Conservation (phyloP, 2,888 invertebrate species). For the Scaptomyza caliginosa region DNA sequence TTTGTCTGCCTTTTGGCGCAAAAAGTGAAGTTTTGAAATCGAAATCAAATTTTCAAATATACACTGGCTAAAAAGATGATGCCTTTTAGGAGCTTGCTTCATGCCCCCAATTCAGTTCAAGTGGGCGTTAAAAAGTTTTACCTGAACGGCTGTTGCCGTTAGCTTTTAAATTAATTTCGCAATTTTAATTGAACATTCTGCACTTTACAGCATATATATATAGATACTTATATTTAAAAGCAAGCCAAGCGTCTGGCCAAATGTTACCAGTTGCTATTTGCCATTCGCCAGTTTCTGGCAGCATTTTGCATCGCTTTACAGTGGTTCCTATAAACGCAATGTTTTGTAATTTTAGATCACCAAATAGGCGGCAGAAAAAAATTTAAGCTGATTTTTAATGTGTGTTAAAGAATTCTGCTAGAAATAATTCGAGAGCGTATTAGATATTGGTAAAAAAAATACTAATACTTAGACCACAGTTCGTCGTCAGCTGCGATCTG, state of each 20-base stretch:
- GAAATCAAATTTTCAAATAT: conserved; percentile 25
- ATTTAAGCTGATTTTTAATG: not conserved
- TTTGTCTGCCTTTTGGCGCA: conserved; percentile 12
- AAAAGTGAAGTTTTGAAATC: conserved; percentile 32
- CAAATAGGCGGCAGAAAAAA: no score
- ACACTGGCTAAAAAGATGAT: conserved; percentile 8
- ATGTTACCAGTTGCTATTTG: conserved; percentile 41
- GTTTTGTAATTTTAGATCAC: not conserved
- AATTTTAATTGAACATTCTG: conserved; percentile 68
- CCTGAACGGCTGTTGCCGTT: conserved; percentile 42
- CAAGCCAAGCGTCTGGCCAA: conserved; percentile 28
- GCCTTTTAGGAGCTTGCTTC: conserved; percentile 17
- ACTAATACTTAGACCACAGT: not conserved
- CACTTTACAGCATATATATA: conserved; percentile 39
- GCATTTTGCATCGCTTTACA: not conserved
- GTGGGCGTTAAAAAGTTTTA: conserved; percentile 52
- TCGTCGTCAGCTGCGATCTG: conserved; percentile 50
- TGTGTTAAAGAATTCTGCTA: no score
- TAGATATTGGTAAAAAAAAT: no score
- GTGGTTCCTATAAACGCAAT: not conserved
- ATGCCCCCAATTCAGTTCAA: conserved; percentile 40
- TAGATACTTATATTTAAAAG: conserved; percentile 26
- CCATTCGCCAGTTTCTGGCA: conserved; percentile 6
- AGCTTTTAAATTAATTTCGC: conserved; percentile 64
- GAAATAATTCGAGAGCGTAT: no score